These are phyloP conservation scores for Caligus rogercresseyi DNA, from an alignment of 1,140 invertebrate species.

Conservation along the genomic window DNA sequence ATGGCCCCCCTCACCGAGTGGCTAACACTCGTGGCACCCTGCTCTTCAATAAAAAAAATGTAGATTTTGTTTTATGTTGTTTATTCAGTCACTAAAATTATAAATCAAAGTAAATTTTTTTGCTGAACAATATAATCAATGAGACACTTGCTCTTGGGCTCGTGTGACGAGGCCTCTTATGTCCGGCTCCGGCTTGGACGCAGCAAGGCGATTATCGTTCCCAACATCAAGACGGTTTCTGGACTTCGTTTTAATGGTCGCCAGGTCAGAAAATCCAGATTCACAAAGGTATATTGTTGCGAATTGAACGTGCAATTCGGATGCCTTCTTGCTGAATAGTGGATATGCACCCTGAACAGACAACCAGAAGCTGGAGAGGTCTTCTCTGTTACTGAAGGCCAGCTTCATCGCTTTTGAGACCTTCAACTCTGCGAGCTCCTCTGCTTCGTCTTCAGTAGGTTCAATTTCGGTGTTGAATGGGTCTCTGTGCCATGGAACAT, in stretches of 20 bases:
- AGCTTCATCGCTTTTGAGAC: background rate
- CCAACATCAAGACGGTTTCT: constrained; percentile 22
- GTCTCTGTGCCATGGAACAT: constrained; percentile 17
- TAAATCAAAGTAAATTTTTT: too few relatives aligned
- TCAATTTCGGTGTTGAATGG: background rate
- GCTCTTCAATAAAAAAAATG: too few relatives aligned
- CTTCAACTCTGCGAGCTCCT: background rate
- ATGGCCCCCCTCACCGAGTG: too few relatives aligned
- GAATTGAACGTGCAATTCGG: constrained; percentile 20
- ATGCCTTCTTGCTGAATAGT: too few relatives aligned
- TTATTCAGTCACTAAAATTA: too few relatives aligned
- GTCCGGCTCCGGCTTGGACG: too few relatives aligned
- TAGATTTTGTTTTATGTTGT: too few relatives aligned
- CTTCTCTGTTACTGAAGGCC: constrained; percentile 17
- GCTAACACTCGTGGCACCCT: too few relatives aligned
- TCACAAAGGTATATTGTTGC: constrained; percentile 22
- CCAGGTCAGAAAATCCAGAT: constrained; percentile 21
- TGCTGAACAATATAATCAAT: too few relatives aligned
- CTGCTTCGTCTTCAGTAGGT: background rate
- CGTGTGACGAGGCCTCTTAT: too few relatives aligned
- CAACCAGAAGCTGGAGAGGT: constrained; percentile 13
- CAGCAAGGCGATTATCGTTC: constrained; percentile 16
- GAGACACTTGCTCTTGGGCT: too few relatives aligned
- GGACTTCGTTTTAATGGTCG: constrained; percentile 20
- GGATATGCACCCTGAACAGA: too few relatives aligned